Evolutionary conservation across 2,113 vertebrate genomes (phyloP).

Genomic region (Danionella cerebrum): DNA sequence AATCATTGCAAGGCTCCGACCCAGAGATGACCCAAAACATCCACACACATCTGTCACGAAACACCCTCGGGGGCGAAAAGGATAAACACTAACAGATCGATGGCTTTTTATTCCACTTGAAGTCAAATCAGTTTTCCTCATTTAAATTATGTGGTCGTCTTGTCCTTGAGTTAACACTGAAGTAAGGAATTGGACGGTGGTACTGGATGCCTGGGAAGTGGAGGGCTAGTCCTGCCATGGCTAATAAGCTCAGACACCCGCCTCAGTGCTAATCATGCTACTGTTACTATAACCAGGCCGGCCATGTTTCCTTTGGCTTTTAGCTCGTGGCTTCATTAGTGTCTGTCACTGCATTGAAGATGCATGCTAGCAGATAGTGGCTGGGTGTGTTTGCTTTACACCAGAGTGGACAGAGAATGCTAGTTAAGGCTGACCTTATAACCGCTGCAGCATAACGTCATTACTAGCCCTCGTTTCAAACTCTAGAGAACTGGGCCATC

Average conservation of each 20-base stretch:
- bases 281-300: conserved; percentile 9
- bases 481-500: too few species aligned
- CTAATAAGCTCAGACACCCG: conserved; percentile 26
- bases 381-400: not conserved
- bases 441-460: not conserved
- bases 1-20: conserved; percentile 22
- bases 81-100: not conserved
- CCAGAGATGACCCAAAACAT: conserved; percentile 21
- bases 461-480: too few species aligned
- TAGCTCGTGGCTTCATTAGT: conserved; percentile 9
- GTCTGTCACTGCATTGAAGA: not conserved
- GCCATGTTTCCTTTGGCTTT: conserved; percentile 11
- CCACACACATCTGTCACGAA: conserved; percentile 2
- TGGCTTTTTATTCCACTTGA: conserved; percentile 16
- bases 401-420: not conserved
- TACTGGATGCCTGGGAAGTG: not conserved
- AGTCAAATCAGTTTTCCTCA: not conserved
- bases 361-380: not conserved
- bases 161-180: conserved; percentile 25
- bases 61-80: not conserved
- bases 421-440: not conserved
- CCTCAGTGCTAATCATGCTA: conserved; percentile 3
- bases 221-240: conserved; percentile 18
- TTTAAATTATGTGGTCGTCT: not conserved
- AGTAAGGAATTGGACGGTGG: not conserved